A percentile compares a stretch with the other conserved stretches of the same genome.
Conservation (phyloP, 2,888 invertebrate genomes). For the Seira musarum region DNA sequence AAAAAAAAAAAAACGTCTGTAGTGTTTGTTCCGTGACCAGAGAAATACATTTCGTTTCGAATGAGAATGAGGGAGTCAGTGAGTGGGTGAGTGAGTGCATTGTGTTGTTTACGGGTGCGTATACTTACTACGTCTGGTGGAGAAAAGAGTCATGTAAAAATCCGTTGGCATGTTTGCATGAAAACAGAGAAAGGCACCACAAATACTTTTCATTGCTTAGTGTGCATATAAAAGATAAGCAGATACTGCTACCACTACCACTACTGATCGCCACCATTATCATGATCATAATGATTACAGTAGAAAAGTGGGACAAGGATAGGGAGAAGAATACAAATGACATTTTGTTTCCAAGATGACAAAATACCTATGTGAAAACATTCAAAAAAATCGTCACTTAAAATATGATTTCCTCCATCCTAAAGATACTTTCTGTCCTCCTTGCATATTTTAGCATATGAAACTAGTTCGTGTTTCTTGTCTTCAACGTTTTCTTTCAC, state of each 20-base stretch:
- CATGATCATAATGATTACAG: not conserved
- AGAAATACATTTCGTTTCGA: not conserved
- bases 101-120: no score
- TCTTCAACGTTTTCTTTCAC: no score
- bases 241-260: no score
- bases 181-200: not conserved
- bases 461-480: not conserved
- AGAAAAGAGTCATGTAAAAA: not conserved
- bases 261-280: not conserved
- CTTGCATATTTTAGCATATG: conserved; percentile 14
- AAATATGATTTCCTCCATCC: conserved; percentile 9
- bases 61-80: not conserved
- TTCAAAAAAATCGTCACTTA: not conserved
- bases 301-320: not conserved
- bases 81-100: not conserved
- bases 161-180: not conserved
- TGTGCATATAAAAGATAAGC: no score
- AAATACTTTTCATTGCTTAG: not conserved
- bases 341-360: not conserved
- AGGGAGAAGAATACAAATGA: conserved; percentile 10
- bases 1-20: no score
- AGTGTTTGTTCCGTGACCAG: conserved; percentile 4
- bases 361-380: conserved; percentile 6
- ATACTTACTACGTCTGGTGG: no score
- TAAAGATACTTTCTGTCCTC: not conserved